These are phyloP conservation scores for Melanotaenia nigrans DNA, from an alignment of 2,797 vertebrate genomes.

Conservation along the genomic window DNA sequence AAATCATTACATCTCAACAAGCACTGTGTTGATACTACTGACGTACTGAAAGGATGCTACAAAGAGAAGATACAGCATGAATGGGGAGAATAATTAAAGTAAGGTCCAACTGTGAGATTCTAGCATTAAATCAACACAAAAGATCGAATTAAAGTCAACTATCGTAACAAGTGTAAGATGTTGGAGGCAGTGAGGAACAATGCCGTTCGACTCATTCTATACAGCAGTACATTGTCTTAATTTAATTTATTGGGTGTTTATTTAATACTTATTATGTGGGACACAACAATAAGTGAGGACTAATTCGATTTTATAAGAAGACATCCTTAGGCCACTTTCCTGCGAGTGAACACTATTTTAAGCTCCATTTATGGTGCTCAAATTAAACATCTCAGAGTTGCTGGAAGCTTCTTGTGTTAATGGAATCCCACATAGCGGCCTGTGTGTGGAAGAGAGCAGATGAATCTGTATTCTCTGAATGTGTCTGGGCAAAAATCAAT, in stretches of 20 bases:
- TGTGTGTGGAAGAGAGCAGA: constrained; percentile 75
- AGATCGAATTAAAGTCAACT: constrained; percentile 71
- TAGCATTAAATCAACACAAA: constrained; percentile 75
- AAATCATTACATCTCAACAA: constrained; percentile 76
- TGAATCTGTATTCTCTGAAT: constrained; percentile 87
- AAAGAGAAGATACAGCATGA: constrained; percentile 56
- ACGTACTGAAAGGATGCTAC: constrained; percentile 66
- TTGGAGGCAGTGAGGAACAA: constrained; percentile 84
- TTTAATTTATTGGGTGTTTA: constrained; percentile 96
- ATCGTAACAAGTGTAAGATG: constrained; percentile 50
- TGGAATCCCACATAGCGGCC: constrained; percentile 88
- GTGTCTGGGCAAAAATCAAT: constrained; percentile 96
- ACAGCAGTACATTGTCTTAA: constrained; percentile 90
- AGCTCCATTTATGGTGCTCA: constrained; percentile 92
- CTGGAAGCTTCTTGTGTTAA: constrained; percentile 94
- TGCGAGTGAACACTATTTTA: constrained; percentile 87
- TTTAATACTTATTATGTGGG: constrained; percentile 91
- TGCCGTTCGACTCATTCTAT: constrained; percentile 65
- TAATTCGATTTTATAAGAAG: constrained; percentile 94
- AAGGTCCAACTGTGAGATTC: constrained; percentile 48
- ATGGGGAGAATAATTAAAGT: constrained; percentile 64
- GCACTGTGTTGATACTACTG: constrained; percentile 66
- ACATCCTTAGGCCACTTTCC: constrained; percentile 91
- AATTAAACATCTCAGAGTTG: constrained; percentile 96
- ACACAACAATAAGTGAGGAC: constrained; percentile 87